A percentile compares a stretch with the other conserved stretches of the same genome.
Conservation (phyloP, 2,113 vertebrate species). For the Hemiprocne comata region DNA sequence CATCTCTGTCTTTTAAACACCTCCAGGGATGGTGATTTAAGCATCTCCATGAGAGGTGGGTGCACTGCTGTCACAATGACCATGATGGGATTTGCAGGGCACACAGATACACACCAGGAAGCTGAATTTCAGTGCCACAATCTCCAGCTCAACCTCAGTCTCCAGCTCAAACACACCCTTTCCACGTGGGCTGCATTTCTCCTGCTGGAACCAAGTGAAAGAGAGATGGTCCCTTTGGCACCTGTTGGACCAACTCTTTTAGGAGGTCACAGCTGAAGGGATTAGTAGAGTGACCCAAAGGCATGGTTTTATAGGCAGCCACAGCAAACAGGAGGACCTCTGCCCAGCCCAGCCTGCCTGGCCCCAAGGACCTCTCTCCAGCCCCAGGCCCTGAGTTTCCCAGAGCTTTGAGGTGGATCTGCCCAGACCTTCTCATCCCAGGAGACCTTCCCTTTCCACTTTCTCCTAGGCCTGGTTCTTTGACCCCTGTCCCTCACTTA, state of each 20-base stretch:
- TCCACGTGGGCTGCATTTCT: accelerated
- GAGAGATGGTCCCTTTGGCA: background rate
- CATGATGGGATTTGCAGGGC: background rate
- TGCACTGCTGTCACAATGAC: background rate
- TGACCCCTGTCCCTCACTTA: accelerated
- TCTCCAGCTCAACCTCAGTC: background rate
- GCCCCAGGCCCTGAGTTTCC: background rate
- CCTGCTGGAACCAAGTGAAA: background rate
- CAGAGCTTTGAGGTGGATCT: background rate
- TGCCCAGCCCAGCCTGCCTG: background rate
- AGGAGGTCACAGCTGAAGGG: background rate
- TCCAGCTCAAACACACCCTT: background rate
- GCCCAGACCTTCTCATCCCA: background rate
- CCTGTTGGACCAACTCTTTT: background rate
- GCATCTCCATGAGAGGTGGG: background rate
- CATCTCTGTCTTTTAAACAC: no score
- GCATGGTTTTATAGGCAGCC: background rate
- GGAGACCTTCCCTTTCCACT: background rate
- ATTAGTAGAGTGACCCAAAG: background rate
- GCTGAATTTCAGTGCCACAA: background rate
- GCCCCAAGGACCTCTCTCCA: background rate
- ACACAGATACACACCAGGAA: background rate
- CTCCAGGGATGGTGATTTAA: background rate
- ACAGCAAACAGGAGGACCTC: background rate
- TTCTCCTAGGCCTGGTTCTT: background rate